Evolutionary conservation across 2,113 vertebrate species (phyloP), one percentile per base, ranked within the genome.

Genomic region (Morone saxatilis): DNA sequence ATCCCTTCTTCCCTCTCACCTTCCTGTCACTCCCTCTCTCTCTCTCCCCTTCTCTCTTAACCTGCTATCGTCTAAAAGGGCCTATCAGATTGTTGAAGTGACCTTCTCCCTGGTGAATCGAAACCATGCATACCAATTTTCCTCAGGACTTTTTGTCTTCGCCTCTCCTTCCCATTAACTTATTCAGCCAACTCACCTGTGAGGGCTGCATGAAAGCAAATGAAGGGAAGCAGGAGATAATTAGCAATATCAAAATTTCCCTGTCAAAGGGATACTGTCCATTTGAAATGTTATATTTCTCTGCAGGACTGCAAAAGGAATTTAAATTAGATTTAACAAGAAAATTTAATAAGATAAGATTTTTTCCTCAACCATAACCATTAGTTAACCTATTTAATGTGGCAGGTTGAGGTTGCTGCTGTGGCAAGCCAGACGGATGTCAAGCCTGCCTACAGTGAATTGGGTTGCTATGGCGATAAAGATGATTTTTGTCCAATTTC

Each of bases 341-440:
- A 87, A 80, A 76, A 92, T 90, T 87, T 92, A 92, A 93, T 92
- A 92, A 83, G 87, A 90, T 86, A 86, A 66, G 76, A 65, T 90
- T 93, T 86, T 43, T 71, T 53, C 88, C 53, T 60, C 74, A 36
- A 79, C 81, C 83, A 70, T 87, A 89, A 90, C 89, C 86, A 88
- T 91, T 92, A 92, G 86, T 92, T 93, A 93, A 91, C 87, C 91
- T 88, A 86, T 93, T 93, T 91, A 91, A 93, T 88, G 82, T 89
- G 91, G 86, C 88, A 92, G 92, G 87, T 84, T 76, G 81, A 92
- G 86, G 57, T 84, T 10, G 71, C 63, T 81, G 79, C 71, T 50
- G 63, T 60, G 73, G 73, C 51, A 79, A 90, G 86, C 89, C 83
- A 66, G 67, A 38, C 61, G 76, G 66, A 61, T 47, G 88, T 88